Evolutionary conservation across 2,113 vertebrate genomes (phyloP).

Genomic region (Charina bottae): DNA sequence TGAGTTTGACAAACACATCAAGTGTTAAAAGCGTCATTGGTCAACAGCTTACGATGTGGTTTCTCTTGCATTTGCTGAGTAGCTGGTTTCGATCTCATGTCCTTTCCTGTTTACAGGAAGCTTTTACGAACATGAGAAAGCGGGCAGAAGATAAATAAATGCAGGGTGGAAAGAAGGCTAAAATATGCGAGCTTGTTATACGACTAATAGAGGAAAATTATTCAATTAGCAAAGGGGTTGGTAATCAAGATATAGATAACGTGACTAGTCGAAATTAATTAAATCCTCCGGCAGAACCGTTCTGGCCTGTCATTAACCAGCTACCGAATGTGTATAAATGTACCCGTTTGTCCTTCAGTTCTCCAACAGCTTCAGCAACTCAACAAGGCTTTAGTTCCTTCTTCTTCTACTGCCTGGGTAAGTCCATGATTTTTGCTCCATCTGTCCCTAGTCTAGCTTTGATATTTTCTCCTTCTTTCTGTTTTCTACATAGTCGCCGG

Average conservation of each 20-base stretch:
- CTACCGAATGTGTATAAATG: constrained; percentile 6
- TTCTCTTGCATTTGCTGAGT: background rate
- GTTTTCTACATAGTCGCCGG: background rate
- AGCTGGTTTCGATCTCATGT: background rate
- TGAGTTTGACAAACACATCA: background rate
- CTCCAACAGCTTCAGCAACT: background rate
- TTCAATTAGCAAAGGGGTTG: background rate
- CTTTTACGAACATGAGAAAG: background rate
- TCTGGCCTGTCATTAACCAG: background rate
- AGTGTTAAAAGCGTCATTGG: background rate
- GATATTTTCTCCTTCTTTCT: background rate
- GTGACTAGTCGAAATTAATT: background rate
- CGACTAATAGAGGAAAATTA: constrained; percentile 7
- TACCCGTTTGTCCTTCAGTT: background rate
- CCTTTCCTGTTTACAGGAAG: background rate
- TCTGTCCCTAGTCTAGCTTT: background rate
- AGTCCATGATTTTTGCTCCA: background rate
- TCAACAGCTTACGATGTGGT: background rate
- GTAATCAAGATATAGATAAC: background rate
- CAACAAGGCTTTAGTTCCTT: background rate
- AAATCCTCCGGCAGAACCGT: background rate
- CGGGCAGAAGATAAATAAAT: background rate
- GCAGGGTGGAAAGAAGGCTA: background rate
- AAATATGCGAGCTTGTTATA: background rate
- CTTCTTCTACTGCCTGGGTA: background rate